Evolutionary conservation across 1,140 invertebrate genomes (phyloP).

Genomic region (Diuraphis noxia): DNA sequence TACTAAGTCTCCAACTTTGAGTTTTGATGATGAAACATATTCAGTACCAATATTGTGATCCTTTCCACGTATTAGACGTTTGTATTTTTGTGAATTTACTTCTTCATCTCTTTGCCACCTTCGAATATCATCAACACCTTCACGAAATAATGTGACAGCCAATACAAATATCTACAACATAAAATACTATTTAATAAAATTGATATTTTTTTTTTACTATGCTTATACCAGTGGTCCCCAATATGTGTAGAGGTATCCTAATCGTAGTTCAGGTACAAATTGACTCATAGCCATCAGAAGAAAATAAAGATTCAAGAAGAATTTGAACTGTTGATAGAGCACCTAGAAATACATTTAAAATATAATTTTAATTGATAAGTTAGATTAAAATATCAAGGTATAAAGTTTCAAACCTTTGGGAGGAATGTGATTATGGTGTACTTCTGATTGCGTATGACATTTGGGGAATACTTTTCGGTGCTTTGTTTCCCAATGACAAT

Average conservation of each 20-base stretch:
- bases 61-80: constrained; percentile 67
- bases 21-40: constrained; percentile 67
- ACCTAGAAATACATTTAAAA: constrained; percentile 66
- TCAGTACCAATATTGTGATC: constrained; percentile 63
- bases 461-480: constrained; percentile 83
- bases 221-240: constrained; percentile 88
- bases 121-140: constrained; percentile 94
- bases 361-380: constrained; percentile 18
- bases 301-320: constrained; percentile 98
- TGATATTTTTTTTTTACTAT: neutral
- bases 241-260: constrained; percentile 98
- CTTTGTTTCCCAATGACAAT: constrained; percentile 69
- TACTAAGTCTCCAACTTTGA: constrained; percentile 79
- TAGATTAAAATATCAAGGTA: neutral
- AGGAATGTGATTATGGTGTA: constrained; percentile 98
- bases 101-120: constrained; percentile 89
- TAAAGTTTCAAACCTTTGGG: constrained; percentile 74
- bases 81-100: constrained; percentile 90
- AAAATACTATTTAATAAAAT: neutral
- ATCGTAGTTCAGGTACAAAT: constrained; percentile 93
- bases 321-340: constrained; percentile 97
- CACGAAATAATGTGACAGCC: constrained; percentile 91
- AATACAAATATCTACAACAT: constrained; percentile 84
- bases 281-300: constrained; percentile 97
- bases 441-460: constrained; percentile 98